phyloP scores from a whole-genome alignment of 1,140 invertebrate genomes.

The Anastrepha obliqua region DNA sequence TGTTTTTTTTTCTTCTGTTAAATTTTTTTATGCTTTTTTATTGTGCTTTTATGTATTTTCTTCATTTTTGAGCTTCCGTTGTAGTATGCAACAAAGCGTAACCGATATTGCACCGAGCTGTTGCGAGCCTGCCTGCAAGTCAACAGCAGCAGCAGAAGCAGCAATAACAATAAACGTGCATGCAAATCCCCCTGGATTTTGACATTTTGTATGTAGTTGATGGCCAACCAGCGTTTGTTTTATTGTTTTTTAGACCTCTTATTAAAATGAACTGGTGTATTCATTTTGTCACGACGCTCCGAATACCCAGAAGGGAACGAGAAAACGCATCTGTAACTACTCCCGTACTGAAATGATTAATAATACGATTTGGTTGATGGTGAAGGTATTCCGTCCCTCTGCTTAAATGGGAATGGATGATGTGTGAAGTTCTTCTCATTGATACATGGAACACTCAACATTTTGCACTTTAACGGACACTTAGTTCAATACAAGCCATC shows the following conservation, averaged over 20 bases:
- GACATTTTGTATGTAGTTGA: slow-evolving; percentile 22
- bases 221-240: background rate
- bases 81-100: slow-evolving; percentile 14
- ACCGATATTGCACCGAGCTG: slow-evolving; percentile 32
- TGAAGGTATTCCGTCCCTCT: too few species aligned
- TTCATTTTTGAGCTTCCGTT: slow-evolving; percentile 24
- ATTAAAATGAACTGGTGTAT: background rate
- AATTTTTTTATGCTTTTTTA: background rate
- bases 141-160: background rate
- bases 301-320: background rate
- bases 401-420: too few species aligned
- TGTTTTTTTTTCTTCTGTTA: background rate
- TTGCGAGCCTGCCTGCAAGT: background rate
- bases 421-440: too few species aligned
- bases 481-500: too few species aligned
- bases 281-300: background rate
- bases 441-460: too few species aligned
- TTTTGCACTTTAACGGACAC: too few species aligned
- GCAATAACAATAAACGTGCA: background rate
- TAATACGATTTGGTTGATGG: background rate
- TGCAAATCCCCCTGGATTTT: slow-evolving; percentile 16
- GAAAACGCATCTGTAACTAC: too few species aligned
- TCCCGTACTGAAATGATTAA: background rate
- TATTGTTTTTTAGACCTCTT: background rate
- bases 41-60: background rate